Evolutionary conservation across 2,113 vertebrate species (phyloP).

Genomic region (Formicarius rufipectus): DNA sequence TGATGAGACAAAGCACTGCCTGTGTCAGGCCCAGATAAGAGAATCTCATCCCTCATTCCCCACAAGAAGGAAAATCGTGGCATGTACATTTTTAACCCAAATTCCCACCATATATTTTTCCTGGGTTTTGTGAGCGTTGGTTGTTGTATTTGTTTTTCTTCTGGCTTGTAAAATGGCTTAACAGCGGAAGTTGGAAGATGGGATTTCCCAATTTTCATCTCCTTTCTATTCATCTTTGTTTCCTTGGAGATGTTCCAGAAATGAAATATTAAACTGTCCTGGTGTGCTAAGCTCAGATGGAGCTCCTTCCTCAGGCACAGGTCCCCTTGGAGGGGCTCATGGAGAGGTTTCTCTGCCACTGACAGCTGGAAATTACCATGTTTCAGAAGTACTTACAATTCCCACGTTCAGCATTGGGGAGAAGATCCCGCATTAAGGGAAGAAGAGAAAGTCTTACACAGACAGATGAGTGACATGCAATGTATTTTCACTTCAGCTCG

Average conservation of each 20-base stretch:
- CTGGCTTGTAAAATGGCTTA: not conserved
- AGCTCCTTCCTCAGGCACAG: not conserved
- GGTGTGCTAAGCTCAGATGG: slow-evolving; percentile 50
- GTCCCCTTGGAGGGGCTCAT: slow-evolving; percentile 4
- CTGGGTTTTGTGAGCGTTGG: not conserved
- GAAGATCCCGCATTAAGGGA: not conserved
- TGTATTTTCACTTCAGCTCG: not conserved
- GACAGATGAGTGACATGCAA: not conserved
- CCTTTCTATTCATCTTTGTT: slow-evolving; percentile 3
- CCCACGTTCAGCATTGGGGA: not conserved
- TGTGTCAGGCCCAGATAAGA: not conserved
- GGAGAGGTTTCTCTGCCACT: slow-evolving; percentile 13
- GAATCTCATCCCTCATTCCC: not conserved
- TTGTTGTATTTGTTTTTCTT: not conserved
- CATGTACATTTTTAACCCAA: not conserved
- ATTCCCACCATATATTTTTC: not conserved
- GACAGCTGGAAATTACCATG: slow-evolving; percentile 46
- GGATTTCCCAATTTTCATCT: slow-evolving; percentile 14
- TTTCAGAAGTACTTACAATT: slow-evolving; percentile 59
- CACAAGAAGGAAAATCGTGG: not conserved
- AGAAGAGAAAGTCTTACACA: not conserved
- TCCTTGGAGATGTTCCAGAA: slow-evolving; percentile 50
- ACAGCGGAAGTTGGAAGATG: not conserved
- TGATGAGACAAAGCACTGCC: not conserved
- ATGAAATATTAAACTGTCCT: slow-evolving; percentile 25